phyloP scores from a whole-genome alignment of 2,113 vertebrate genomes.

The Rhabdomys dilectus region DNA sequence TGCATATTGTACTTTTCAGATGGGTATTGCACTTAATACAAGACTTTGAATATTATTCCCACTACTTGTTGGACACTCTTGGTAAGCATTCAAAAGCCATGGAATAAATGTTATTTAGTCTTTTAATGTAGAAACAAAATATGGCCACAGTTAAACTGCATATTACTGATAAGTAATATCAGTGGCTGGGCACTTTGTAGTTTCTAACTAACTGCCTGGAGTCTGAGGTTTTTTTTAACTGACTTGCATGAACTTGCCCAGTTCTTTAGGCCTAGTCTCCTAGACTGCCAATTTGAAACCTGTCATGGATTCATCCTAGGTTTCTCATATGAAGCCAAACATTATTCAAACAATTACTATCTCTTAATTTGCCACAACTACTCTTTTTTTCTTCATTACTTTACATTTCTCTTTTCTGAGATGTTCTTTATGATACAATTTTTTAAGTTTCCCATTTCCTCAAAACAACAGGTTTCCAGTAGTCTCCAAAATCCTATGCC shows the following conservation, averaged over 20 bases:
- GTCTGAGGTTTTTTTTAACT: too few relatives aligned
- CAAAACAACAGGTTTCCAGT: background rate
- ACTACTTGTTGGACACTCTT: background rate
- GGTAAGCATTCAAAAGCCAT: background rate
- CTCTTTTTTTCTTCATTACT: background rate
- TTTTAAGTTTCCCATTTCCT: background rate
- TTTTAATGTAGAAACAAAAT: background rate
- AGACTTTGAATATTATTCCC: background rate
- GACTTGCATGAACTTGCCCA: too few relatives aligned
- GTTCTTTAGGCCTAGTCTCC: too few relatives aligned
- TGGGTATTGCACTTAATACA: rapidly evolving
- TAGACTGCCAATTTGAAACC: too few relatives aligned
- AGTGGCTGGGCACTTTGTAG: too few relatives aligned
- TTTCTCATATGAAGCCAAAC: too few relatives aligned
- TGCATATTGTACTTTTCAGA: background rate
- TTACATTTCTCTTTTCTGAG: background rate
- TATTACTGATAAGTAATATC: background rate
- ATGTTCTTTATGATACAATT: background rate
- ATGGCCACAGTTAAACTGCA: background rate
- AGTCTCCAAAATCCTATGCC: background rate
- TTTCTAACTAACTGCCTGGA: too few relatives aligned
- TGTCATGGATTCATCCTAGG: too few relatives aligned
- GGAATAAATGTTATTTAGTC: background rate
- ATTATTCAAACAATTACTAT: background rate
- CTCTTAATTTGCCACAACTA: background rate